Evolutionary conservation across 2,113 vertebrate species (phyloP).

Genomic region (Nothoprocta perdicaria): DNA sequence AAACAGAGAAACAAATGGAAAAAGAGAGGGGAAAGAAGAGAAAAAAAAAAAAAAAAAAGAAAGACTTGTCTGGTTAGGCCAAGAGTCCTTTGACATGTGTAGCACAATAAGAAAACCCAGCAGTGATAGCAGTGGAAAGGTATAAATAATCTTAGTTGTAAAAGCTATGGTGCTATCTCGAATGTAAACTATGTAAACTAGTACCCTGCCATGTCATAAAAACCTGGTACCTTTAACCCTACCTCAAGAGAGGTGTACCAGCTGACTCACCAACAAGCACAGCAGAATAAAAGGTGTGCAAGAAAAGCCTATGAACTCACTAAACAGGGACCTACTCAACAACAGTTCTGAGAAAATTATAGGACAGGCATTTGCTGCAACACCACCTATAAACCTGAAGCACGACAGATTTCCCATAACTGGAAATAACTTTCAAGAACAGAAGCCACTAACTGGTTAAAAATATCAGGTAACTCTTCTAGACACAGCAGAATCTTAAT

Average conservation of each 20-base stretch:
- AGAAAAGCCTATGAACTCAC: not conserved
- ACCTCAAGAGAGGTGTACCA: not conserved
- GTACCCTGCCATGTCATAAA: not conserved
- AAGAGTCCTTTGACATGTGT: not conserved
- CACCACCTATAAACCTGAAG: not conserved
- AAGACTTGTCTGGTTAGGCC: not conserved
- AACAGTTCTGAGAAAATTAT: not conserved
- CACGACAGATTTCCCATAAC: not conserved
- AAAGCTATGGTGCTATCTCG: not conserved
- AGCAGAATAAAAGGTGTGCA: not conserved
- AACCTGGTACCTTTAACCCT: not conserved
- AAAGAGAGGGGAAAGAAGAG: too few relatives aligned
- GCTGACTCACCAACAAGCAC: slow-evolving; percentile 1
- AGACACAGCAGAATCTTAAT: not conserved
- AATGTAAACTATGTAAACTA: not conserved
- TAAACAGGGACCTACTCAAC: not conserved
- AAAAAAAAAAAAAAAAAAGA: too few relatives aligned
- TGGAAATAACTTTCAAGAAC: not conserved
- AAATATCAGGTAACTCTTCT: not conserved
- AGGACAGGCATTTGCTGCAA: not conserved
- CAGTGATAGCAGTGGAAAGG: not conserved
- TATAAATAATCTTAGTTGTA: not conserved
- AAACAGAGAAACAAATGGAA: not conserved
- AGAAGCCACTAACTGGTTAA: not conserved
- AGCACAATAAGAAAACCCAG: not conserved